These are phyloP conservation scores for Brotula barbata DNA, from an alignment of 2,797 vertebrate species.

Conservation along the genomic window DNA sequence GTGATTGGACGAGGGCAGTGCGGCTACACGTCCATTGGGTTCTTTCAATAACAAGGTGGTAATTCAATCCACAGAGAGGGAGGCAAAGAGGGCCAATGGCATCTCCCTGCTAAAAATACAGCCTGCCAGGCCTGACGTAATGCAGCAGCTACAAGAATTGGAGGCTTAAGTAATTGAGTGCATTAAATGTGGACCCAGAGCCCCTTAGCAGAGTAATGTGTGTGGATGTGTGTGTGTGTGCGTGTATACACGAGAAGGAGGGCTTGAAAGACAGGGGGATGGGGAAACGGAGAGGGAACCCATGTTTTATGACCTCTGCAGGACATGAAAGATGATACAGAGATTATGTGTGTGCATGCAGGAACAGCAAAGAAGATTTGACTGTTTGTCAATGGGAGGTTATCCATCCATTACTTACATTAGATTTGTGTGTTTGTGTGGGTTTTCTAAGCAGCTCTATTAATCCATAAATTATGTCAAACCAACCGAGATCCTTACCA, in stretches of 20 bases:
- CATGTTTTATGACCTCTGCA: conserved; percentile 70
- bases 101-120: conserved; percentile 79
- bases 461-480: conserved; percentile 60
- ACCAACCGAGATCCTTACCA: conserved; percentile 26
- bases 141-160: conserved; percentile 68
- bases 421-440: conserved; percentile 43
- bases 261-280: conserved; percentile 55
- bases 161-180: conserved; percentile 80
- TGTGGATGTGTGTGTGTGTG: conserved; percentile 8
- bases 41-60: conserved; percentile 72
- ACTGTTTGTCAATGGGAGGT: conserved; percentile 24
- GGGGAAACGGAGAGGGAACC: conserved; percentile 48
- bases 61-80: conserved; percentile 76
- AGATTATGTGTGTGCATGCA: conserved; percentile 27
- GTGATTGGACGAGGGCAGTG: conserved; percentile 55
- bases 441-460: conserved; percentile 59
- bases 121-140: conserved; percentile 81
- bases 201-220: conserved; percentile 41
- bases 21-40: conserved; percentile 57
- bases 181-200: conserved; percentile 73
- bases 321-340: conserved; percentile 64
- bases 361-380: conserved; percentile 5
- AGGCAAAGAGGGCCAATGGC: conserved; percentile 66
- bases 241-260: neutral
- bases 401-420: conserved; percentile 65